Evolutionary conservation across 2,888 invertebrate genomes (phyloP), one percentile per base, ranked within the genome.

Genomic region (Ophion ventricosus): DNA sequence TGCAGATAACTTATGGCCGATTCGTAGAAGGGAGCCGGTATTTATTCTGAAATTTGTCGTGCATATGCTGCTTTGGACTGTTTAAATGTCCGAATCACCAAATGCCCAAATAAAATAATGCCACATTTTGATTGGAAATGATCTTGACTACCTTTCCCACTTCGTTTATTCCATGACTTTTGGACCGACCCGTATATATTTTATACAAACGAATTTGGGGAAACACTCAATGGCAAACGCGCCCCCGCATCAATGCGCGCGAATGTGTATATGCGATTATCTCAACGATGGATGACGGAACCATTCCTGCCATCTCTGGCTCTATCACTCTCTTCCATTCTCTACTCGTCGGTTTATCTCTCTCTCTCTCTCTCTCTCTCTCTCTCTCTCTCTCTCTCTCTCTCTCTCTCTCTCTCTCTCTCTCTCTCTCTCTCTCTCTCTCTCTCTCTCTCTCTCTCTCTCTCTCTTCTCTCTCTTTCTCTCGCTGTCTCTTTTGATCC

Each of bases 191-290:
- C 5, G 40, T 10, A 40, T 40, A 40, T 40, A 40, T 40, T 10
- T 7, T 40, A 4, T 7, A 40, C 5, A 40, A 2, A 40, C 84
- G 87, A 88, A 88, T 88, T 88, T 86, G 82, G 85, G 86, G 87
- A 89, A 88, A 88, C 88, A 86, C 86, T 84, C 85, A 82, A 87
- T 85, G 20, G 70, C 35, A 43, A 72, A 59, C 20, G 57, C 75
- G 40, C 4, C 35, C 63, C 56, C n/a, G 54, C 56, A 23, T 70
- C 29, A 54, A 66, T 66, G 54, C 25, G 40, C 49, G 49, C 4
- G 29, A 54, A 20, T 26, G 35, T 43, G 29, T 67, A 57, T 76
- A 67, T 69, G 73, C 40, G 40, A 40, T 66, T 20, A 59, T 57
- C 49, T 57, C 35, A 63, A 66, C 59, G 73, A 73, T 83, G 73